Conservation (phyloP, 2,113 vertebrate species). For the Collichthys lucidus region DNA sequence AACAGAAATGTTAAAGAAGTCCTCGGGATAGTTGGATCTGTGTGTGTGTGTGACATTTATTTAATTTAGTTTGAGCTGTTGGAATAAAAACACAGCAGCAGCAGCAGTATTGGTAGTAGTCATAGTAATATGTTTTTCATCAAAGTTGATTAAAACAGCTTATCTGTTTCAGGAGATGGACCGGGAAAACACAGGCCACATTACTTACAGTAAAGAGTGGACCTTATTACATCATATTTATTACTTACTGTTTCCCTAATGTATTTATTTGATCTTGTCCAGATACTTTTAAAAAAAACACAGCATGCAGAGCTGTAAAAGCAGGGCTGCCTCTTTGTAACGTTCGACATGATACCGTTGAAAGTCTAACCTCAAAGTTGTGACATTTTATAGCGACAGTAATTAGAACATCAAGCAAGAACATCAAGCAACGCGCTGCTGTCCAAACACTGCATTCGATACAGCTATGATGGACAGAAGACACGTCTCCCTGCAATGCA, state of each 20-base stretch:
- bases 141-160: background rate
- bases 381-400: constrained; percentile 30
- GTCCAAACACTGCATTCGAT: constrained; percentile 52
- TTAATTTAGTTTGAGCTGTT: too few species aligned
- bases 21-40: background rate
- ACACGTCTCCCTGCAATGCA: constrained; percentile 31
- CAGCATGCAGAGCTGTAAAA: background rate
- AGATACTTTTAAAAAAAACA: background rate
- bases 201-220: background rate
- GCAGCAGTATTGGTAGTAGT: too few species aligned
- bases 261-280: background rate
- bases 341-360: background rate
- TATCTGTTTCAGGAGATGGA: background rate
- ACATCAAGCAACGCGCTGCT: background rate
- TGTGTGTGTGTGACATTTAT: background rate
- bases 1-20: too few species aligned
- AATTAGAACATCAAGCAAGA: background rate
- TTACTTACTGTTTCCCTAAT: background rate
- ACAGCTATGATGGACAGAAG: constrained; percentile 40
- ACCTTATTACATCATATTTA: background rate
- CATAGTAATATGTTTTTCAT: too few species aligned
- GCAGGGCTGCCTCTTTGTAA: background rate
- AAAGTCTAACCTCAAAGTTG: constrained; percentile 5
- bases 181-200: background rate
- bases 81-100: background rate